phyloP scores from a whole-genome alignment of 2,113 vertebrate species.

The Corythornis vintsioides region DNA sequence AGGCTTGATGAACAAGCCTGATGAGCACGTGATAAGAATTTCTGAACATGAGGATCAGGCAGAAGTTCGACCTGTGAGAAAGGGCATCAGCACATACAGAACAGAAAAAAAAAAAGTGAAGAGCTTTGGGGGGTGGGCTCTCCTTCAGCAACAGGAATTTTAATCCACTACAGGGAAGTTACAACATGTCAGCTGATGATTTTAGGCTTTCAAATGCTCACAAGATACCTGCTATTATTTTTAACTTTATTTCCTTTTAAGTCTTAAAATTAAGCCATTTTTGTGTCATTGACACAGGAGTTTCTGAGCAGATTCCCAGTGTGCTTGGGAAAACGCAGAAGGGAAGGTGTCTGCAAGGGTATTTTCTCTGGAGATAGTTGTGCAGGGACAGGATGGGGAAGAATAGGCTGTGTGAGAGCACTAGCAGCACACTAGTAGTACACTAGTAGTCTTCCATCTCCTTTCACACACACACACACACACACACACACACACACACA shows the following conservation, averaged over 20 bases:
- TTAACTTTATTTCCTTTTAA: neutral
- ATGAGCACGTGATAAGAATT: neutral
- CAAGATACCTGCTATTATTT: neutral
- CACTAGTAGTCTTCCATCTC: neutral
- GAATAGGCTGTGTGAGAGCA: neutral
- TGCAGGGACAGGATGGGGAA: neutral
- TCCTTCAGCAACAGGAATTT: neutral
- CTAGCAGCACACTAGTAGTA: neutral
- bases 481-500: too few species aligned
- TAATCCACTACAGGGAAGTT: neutral
- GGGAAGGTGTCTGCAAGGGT: neutral
- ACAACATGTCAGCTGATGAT: neutral
- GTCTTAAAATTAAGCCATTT: neutral
- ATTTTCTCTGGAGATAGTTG: neutral
- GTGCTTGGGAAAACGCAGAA: neutral
- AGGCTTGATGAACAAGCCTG: neutral
- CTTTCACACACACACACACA: neutral
- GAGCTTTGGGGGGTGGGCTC: neutral
- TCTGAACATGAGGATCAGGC: neutral
- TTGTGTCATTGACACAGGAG: neutral
- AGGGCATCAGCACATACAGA: fast-evolving
- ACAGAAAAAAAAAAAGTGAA: neutral
- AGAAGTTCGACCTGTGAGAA: neutral
- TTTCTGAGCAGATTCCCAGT: neutral
- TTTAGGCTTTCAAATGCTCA: neutral